A percentile compares a stretch with the other conserved stretches of the same genome.
Evolutionary conservation across 2,888 invertebrate genomes (phyloP).

Genomic region (Drosophila prolongata): DNA sequence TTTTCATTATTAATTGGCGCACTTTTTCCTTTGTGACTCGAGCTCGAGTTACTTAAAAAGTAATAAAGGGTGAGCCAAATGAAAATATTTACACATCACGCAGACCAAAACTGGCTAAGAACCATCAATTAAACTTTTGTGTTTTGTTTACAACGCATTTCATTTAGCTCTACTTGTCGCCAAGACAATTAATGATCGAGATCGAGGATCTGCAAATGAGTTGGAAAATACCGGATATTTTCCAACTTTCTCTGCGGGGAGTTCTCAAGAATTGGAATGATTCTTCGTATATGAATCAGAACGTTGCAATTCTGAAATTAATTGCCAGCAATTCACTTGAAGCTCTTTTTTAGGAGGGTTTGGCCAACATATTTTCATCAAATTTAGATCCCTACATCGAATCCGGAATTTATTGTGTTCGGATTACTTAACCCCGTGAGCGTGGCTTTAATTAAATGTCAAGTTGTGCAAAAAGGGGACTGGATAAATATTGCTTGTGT

Average conservation of each 20-base stretch:
- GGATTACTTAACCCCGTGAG: slow-evolving; percentile 9
- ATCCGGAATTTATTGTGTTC: not conserved
- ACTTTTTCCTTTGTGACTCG: slow-evolving; percentile 46
- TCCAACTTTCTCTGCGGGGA: slow-evolving; percentile 1
- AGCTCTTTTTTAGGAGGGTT: slow-evolving; percentile 7
- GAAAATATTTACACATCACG: slow-evolving; percentile 30
- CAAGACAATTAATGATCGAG: slow-evolving; percentile 10
- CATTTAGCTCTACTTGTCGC: slow-evolving; percentile 8
- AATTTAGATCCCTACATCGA: slow-evolving; percentile 1
- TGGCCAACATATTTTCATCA: slow-evolving; percentile 24
- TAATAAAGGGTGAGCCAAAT: slow-evolving; percentile 41
- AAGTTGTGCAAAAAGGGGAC: not conserved
- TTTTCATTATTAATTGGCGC: slow-evolving; percentile 58
- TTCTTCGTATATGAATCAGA: slow-evolving; percentile 12
- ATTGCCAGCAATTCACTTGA: slow-evolving; percentile 8
- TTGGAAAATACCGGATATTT: slow-evolving; percentile 29
- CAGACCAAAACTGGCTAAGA: slow-evolving; percentile 21
- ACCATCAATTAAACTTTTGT: slow-evolving; percentile 40
- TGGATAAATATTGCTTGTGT: no score
- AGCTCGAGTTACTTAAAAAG: slow-evolving; percentile 48
- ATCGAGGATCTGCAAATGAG: slow-evolving; percentile 13
- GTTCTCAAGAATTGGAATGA: not conserved
- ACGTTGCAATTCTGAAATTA: slow-evolving; percentile 13
- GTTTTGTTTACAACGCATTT: slow-evolving; percentile 48
- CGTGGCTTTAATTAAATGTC: not conserved